phyloP scores from a whole-genome alignment of 2,113 vertebrate species.

The Thamnophis sirtalis region DNA sequence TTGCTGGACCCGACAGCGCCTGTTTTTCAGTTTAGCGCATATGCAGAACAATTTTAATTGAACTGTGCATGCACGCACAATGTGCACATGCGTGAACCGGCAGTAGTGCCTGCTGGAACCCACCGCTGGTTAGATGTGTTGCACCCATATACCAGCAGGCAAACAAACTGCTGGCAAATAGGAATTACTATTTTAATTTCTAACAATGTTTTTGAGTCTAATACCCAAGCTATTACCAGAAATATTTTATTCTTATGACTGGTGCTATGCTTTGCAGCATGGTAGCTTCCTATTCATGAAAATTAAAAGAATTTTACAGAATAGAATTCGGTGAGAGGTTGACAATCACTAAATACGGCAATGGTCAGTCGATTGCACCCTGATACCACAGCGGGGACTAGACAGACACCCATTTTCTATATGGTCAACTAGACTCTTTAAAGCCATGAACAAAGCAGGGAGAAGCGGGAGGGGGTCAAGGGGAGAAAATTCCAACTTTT shows the following conservation, averaged over 20 bases:
- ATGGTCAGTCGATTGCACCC: background rate
- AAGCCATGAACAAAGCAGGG: background rate
- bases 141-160: background rate
- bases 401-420: background rate
- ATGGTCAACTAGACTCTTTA: background rate
- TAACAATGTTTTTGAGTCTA: background rate
- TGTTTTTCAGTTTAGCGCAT: too few relatives aligned
- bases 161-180: background rate
- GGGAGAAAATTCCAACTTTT: background rate
- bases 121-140: background rate
- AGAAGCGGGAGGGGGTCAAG: background rate
- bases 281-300: background rate
- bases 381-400: background rate
- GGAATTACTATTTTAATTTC: background rate
- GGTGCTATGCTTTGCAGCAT: background rate
- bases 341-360: background rate
- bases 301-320: background rate
- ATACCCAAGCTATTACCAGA: background rate
- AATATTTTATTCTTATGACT: background rate
- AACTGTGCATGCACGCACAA: too few relatives aligned
- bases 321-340: background rate
- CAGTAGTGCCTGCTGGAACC: too few relatives aligned
- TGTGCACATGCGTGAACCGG: too few relatives aligned
- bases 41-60: too few relatives aligned
- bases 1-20: too few relatives aligned